Evolutionary conservation across 2,888 invertebrate genomes (phyloP).

Genomic region (Cataglyphis livida): DNA sequence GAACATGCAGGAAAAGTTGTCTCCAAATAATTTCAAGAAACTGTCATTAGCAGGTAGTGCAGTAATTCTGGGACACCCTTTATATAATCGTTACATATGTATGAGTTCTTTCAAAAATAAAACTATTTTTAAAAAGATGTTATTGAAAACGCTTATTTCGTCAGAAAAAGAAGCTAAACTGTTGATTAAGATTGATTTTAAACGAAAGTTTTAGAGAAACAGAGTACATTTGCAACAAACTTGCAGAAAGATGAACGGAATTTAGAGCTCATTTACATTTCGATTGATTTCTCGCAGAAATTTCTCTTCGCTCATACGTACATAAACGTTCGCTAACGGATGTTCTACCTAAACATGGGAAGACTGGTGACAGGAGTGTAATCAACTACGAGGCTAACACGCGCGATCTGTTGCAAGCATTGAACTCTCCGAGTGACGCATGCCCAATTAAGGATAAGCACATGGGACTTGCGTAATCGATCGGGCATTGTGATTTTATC

Average conservation of each 20-base stretch:
- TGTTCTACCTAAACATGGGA: slow-evolving; percentile 73
- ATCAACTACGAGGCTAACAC: slow-evolving; percentile 65
- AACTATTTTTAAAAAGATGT: neutral
- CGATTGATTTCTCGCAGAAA: slow-evolving; percentile 27
- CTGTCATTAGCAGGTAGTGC: too few species aligned
- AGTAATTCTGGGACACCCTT: too few species aligned
- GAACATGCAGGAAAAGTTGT: too few species aligned
- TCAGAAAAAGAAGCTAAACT: neutral
- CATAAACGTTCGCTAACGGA: slow-evolving; percentile 63
- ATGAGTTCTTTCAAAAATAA: neutral
- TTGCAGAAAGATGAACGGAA: slow-evolving; percentile 9
- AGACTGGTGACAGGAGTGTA: slow-evolving; percentile 73
- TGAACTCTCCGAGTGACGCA: slow-evolving; percentile 80
- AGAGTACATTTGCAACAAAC: slow-evolving; percentile 15
- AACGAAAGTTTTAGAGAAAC: slow-evolving; percentile 23
- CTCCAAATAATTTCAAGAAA: too few species aligned
- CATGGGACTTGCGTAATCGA: slow-evolving; percentile 54
- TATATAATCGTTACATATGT: neutral
- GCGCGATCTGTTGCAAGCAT: slow-evolving; percentile 81
- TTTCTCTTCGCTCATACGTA: slow-evolving; percentile 54
- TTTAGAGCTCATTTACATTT: slow-evolving; percentile 48
- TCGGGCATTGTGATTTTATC: slow-evolving; percentile 33
- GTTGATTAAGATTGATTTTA: neutral
- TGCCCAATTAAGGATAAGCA: slow-evolving; percentile 76
- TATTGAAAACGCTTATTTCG: neutral